A percentile compares a stretch with the other conserved stretches of the same genome.
Conservation (phyloP, 2,888 invertebrate genomes). For the Phyllotreta cruciferae region DNA sequence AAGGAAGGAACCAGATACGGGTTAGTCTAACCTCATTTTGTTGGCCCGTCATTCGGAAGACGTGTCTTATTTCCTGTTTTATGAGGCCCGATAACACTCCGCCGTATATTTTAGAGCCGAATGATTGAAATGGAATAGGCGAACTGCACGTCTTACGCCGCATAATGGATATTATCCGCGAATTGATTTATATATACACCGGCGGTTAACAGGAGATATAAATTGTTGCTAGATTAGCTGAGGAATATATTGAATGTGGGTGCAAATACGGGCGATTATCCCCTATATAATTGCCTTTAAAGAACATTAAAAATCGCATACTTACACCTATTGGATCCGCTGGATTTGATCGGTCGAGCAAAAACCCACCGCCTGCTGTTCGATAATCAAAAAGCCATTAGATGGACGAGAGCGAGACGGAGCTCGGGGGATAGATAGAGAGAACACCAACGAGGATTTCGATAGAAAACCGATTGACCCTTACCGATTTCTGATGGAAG, state of each 20-base stretch:
- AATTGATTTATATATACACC: too few relatives aligned
- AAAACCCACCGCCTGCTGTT: slow-evolving; percentile 49
- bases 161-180: neutral
- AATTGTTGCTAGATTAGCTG: too few relatives aligned
- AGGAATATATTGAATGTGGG: too few relatives aligned
- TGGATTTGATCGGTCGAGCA: slow-evolving; percentile 27
- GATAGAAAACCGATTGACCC: slow-evolving; percentile 6
- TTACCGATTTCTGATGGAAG: slow-evolving; percentile 13
- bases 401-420: slow-evolving; percentile 52
- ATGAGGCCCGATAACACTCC: slow-evolving; percentile 21
- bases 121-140: slow-evolving; percentile 6
- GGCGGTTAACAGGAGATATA: too few relatives aligned
- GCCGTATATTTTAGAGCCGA: neutral
- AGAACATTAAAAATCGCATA: too few relatives aligned
- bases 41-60: slow-evolving; percentile 26
- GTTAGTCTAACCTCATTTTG: slow-evolving; percentile 47
- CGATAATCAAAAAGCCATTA: slow-evolving; percentile 59
- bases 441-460: slow-evolving; percentile 13
- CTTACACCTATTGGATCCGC: neutral
- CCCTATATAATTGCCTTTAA: too few relatives aligned
- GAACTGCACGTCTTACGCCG: neutral
- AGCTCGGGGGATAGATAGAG: slow-evolving; percentile 45
- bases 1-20: slow-evolving; percentile 52
- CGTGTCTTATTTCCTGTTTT: slow-evolving; percentile 28
- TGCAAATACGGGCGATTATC: too few relatives aligned